phyloP scores from a whole-genome alignment of 1,140 invertebrate genomes.

The Neodiprion fabricii region DNA sequence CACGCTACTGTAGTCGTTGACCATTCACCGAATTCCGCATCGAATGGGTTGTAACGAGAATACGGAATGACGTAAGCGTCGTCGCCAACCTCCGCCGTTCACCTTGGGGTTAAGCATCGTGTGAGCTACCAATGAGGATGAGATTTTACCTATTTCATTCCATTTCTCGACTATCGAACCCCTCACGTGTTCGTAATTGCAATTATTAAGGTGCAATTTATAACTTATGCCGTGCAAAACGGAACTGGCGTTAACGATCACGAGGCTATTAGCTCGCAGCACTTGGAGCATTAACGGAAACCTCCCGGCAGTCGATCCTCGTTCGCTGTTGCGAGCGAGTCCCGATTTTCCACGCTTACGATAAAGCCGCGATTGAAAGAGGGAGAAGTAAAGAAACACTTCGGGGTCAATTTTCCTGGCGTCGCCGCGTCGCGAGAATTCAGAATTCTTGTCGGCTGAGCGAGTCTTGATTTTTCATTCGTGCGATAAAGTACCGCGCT shows the following conservation, averaged over 20 bases:
- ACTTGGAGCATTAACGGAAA: background rate
- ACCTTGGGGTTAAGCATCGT: background rate
- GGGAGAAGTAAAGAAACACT: too few relatives aligned
- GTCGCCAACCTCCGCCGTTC: background rate
- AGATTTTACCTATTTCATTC: background rate
- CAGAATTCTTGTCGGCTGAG: background rate
- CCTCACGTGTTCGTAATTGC: background rate
- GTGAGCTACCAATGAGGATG: background rate
- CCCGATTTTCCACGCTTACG: background rate
- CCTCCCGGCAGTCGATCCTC: background rate
- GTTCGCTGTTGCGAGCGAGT: background rate
- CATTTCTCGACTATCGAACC: background rate
- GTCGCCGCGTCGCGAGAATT: background rate
- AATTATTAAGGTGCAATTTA: background rate
- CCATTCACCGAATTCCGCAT: slow-evolving; percentile 56
- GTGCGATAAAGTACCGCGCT: background rate
- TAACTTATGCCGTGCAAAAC: background rate
- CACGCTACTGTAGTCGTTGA: slow-evolving; percentile 18
- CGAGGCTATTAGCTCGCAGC: background rate
- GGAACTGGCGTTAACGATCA: background rate
- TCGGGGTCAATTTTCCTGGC: too few relatives aligned
- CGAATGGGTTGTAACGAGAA: slow-evolving; percentile 50
- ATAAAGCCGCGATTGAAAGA: background rate
- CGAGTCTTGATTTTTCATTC: background rate
- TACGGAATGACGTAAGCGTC: slow-evolving; percentile 51